Conservation (phyloP, 1,140 invertebrate species). For the Hypsibius dujardini region DNA sequence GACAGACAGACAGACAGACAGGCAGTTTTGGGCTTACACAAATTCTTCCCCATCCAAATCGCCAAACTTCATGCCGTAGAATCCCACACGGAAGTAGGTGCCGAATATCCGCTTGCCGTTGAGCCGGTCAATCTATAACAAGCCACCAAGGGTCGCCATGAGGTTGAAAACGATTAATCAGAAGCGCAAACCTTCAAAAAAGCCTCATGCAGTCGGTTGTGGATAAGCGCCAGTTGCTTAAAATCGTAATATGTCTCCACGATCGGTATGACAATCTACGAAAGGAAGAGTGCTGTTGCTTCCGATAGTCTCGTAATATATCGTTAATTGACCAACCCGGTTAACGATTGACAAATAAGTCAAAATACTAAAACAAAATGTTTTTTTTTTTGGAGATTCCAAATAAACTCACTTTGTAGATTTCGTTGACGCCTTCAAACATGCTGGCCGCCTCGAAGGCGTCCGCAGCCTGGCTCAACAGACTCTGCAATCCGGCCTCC, state of each 20-base stretch:
- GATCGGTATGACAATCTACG: slow-evolving; percentile 61
- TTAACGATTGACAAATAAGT: too few relatives aligned
- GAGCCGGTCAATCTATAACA: slow-evolving; percentile 57
- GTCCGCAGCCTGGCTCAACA: slow-evolving; percentile 74
- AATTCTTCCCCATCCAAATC: slow-evolving; percentile 85
- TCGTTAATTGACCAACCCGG: too few relatives aligned
- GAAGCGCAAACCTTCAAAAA: slow-evolving; percentile 36
- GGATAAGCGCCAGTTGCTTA: slow-evolving; percentile 76
- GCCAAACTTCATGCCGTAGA: slow-evolving; percentile 82
- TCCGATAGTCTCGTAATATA: too few relatives aligned
- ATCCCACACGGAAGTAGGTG: slow-evolving; percentile 87
- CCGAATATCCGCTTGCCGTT: slow-evolving; percentile 87
- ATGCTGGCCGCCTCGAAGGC: slow-evolving; percentile 70
- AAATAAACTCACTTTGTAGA: slow-evolving; percentile 49
- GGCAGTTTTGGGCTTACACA: too few relatives aligned
- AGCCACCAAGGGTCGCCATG: slow-evolving; percentile 28
- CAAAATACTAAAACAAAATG: too few relatives aligned
- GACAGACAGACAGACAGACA: too few relatives aligned
- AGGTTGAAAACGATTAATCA: slow-evolving; percentile 18
- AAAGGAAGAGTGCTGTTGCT: too few relatives aligned
- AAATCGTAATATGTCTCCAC: slow-evolving; percentile 75
- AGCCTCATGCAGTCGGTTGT: slow-evolving; percentile 45
- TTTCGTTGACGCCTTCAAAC: slow-evolving; percentile 86
- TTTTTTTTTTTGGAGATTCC: too few relatives aligned
- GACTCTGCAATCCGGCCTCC: slow-evolving; percentile 60